Conservation (phyloP, 1,140 invertebrate species). For the Conopomorpha cramerella region DNA sequence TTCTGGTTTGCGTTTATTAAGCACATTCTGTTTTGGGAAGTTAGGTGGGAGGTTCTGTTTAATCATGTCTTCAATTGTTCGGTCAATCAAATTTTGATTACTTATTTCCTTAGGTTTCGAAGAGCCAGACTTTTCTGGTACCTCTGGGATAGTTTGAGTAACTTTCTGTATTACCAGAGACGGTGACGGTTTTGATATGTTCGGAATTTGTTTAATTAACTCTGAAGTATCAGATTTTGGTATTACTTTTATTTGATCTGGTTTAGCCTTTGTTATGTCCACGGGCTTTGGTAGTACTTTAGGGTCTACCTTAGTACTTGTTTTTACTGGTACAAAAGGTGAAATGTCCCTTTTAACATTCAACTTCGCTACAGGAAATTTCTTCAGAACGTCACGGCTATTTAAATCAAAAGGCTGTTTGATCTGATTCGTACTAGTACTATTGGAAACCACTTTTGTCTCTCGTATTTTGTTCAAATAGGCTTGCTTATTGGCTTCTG, state of each 20-base stretch:
- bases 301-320: constrained; percentile 6
- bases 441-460: constrained; percentile 26
- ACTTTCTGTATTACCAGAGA: constrained; percentile 12
- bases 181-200: constrained; percentile 1
- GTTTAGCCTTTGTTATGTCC: constrained; percentile 8
- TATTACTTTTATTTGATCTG: constrained; percentile 10
- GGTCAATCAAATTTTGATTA: constrained; percentile 44
- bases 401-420: constrained; percentile 51
- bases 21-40: constrained; percentile 8
- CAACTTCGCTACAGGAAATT: too few relatives aligned
- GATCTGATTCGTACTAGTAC: constrained; percentile 38
- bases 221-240: constrained; percentile 7
- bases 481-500: constrained; percentile 42
- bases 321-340: too few relatives aligned
- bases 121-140: too few relatives aligned
- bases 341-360: too few relatives aligned
- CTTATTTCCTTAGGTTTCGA: constrained; percentile 26
- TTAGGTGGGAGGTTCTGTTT: constrained; percentile 20
- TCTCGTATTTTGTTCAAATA: constrained; percentile 51
- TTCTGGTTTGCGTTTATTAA: constrained; percentile 1
- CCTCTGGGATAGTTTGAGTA: too few relatives aligned
- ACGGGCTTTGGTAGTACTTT: constrained; percentile 11
- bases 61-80: constrained; percentile 46
- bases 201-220: constrained; percentile 7
- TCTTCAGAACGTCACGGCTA: constrained; percentile 41